phyloP scores from a whole-genome alignment of 2,797 vertebrate species.

The Acanthopagrus latus region DNA sequence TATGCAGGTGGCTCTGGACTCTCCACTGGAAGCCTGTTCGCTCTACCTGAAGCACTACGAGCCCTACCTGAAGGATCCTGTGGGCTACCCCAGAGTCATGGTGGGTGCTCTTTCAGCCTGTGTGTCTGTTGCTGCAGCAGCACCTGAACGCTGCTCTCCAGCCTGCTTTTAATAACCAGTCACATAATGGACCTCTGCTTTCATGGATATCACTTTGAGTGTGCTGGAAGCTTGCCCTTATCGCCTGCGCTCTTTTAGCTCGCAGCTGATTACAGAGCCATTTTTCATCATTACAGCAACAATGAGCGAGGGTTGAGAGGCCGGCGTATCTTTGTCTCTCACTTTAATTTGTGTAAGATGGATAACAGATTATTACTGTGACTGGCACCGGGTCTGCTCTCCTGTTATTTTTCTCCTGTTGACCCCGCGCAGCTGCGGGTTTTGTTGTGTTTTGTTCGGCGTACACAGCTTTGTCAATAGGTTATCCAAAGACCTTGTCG shows the following conservation, averaged over 20 bases:
- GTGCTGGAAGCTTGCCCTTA: constrained; percentile 56
- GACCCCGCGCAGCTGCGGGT: constrained; percentile 37
- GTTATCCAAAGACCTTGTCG: constrained; percentile 87
- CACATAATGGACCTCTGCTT: constrained; percentile 56
- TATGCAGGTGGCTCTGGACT: constrained; percentile 90
- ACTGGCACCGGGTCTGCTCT: constrained; percentile 20
- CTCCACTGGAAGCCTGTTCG: constrained; percentile 89
- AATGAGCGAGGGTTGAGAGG: constrained; percentile 61
- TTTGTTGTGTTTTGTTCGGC: constrained; percentile 69
- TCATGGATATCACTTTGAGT: constrained; percentile 53
- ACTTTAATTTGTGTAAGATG: constrained; percentile 67
- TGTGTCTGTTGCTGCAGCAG: constrained; percentile 12
- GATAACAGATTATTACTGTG: constrained; percentile 61
- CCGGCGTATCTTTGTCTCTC: constrained; percentile 55
- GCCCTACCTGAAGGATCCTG: constrained; percentile 92
- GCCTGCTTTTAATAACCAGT: constrained; percentile 53
- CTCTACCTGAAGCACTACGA: constrained; percentile 90
- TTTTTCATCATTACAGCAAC: constrained; percentile 79
- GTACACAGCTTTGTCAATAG: constrained; percentile 80
- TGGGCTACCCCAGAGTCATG: constrained; percentile 93
- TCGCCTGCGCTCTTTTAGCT: constrained; percentile 54
- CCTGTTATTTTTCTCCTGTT: constrained; percentile 39
- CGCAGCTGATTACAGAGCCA: constrained; percentile 58
- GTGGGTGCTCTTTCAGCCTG: constrained; percentile 72
- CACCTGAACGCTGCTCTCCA: constrained; percentile 44